Conservation (phyloP, 2,113 vertebrate genomes). For the Monopterus albus region DNA sequence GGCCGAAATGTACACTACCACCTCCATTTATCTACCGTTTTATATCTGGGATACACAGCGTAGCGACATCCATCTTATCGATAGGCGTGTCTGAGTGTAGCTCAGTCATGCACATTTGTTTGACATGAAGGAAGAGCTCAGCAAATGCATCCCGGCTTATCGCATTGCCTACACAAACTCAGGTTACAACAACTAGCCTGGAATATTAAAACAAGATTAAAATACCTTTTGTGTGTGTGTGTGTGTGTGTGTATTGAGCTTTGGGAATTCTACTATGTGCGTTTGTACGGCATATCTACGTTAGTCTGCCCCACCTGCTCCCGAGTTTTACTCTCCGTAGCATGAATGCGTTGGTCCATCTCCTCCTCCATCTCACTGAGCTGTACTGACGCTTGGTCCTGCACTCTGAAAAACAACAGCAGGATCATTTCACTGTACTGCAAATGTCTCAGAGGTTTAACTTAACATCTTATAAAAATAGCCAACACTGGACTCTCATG, state of each 20-base stretch:
- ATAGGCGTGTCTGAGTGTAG: conserved; percentile 34
- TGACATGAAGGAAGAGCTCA: conserved; percentile 69
- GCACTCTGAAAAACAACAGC: conserved; percentile 83
- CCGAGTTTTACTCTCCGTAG: conserved; percentile 85
- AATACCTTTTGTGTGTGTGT: background rate
- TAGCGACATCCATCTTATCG: conserved; percentile 35
- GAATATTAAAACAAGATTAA: background rate
- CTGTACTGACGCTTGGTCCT: conserved; percentile 93
- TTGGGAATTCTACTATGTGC: no score
- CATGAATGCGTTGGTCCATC: conserved; percentile 95
- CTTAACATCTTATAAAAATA: no score
- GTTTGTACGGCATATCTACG: no score
- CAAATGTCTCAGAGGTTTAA: no score
- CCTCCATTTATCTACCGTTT: conserved; percentile 27
- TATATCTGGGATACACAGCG: conserved; percentile 4
- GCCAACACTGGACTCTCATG: no score
- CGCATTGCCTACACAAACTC: conserved; percentile 33
- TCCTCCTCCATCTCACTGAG: conserved; percentile 95
- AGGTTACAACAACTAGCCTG: background rate
- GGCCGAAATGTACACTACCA: conserved; percentile 22
- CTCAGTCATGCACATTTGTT: conserved; percentile 46
- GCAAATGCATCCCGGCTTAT: conserved; percentile 49
- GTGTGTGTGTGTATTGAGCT: no score
- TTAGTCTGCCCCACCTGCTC: conserved; percentile 85
- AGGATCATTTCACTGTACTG: background rate